A percentile compares a stretch with the other conserved stretches of the same genome.
phyloP scores from a whole-genome alignment of 2,888 invertebrate species.

The Deilephila elpenor region DNA sequence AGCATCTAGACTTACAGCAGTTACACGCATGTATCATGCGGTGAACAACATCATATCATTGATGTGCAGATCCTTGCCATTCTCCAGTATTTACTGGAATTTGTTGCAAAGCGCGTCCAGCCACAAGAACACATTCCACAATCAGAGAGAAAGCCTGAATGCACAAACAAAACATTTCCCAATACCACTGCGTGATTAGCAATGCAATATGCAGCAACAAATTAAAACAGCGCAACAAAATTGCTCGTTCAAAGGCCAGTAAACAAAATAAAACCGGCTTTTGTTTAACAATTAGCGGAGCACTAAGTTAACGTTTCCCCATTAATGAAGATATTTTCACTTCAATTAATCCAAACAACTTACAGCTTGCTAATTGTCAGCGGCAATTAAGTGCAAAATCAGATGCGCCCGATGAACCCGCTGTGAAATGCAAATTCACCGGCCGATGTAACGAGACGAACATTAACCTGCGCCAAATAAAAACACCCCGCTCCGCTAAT shows the following conservation, averaged over 20 bases:
- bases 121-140: no score
- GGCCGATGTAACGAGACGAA: constrained; percentile 36
- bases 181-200: neutral
- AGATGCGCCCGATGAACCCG: constrained; percentile 54
- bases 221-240: neutral
- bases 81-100: no score
- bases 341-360: constrained; percentile 70
- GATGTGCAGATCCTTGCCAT: no score
- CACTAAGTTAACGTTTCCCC: constrained; percentile 34
- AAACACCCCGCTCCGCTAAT: neutral
- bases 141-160: no score
- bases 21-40: no score
- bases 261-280: constrained; percentile 33
- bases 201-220: neutral
- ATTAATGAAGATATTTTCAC: constrained; percentile 69
- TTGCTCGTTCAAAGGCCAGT: neutral
- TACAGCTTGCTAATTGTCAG: constrained; percentile 77
- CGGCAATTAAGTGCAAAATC: constrained; percentile 65
- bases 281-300: constrained; percentile 38
- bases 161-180: no score
- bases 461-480: constrained; percentile 17
- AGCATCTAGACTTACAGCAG: no score
- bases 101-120: no score
- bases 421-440: constrained; percentile 63
- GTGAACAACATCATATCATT: no score